Conservation (phyloP, 2,888 invertebrate genomes). For the Brenthis daphne region DNA sequence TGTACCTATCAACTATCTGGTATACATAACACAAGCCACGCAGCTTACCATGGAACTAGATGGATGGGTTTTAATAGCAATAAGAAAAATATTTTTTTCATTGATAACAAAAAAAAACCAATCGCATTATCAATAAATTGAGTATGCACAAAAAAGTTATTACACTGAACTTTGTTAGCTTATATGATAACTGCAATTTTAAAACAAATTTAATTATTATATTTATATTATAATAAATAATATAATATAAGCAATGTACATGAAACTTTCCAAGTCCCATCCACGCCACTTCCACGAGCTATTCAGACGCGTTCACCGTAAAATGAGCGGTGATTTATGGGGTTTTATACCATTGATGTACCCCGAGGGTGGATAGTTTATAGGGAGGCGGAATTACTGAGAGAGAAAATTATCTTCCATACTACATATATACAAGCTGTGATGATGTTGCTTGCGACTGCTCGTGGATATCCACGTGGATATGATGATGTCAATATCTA, state of each 20-base stretch:
- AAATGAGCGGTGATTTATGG: slow-evolving; percentile 42
- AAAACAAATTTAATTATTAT: neutral
- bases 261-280: slow-evolving; percentile 16
- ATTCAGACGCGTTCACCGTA: slow-evolving; percentile 38
- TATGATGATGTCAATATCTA: no score
- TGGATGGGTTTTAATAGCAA: no score
- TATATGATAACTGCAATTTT: no score
- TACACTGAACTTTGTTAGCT: no score
- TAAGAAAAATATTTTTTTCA: no score
- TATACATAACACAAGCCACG: no score
- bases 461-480: no score
- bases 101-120: no score
- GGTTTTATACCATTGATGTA: slow-evolving; percentile 27
- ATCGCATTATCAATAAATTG: no score
- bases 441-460: neutral
- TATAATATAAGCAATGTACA: neutral
- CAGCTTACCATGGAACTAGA: no score
- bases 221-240: neutral
- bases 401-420: slow-evolving; percentile 10
- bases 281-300: slow-evolving; percentile 27
- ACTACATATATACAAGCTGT: neutral
- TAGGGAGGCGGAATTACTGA: slow-evolving; percentile 12
- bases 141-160: no score
- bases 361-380: slow-evolving; percentile 9
- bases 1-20: no score